These are phyloP conservation scores for Taurulus bubalis DNA, from an alignment of 2,113 vertebrate genomes.

Conservation along the genomic window DNA sequence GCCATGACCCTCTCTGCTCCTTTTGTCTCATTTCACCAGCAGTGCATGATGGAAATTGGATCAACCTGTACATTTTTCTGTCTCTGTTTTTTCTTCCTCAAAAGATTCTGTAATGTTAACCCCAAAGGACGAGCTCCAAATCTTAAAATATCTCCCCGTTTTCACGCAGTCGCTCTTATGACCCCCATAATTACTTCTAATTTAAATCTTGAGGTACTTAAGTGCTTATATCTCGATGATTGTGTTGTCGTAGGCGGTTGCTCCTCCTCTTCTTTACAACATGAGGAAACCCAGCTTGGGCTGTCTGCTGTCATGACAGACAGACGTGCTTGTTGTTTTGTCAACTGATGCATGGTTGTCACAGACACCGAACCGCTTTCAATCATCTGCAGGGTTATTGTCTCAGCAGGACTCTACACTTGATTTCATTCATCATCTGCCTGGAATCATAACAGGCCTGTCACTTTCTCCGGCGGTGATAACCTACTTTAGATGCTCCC, in stretches of 20 bases:
- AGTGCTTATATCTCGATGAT: no score
- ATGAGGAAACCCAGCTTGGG: no score
- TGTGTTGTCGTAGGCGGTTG: background rate
- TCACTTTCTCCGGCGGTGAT: slow-evolving; percentile 64
- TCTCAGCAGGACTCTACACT: slow-evolving; percentile 61
- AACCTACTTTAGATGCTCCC: slow-evolving; percentile 71
- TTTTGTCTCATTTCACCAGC: background rate
- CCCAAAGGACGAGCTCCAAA: background rate
- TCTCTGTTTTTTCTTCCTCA: no score
- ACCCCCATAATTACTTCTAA: no score
- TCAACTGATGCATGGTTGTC: slow-evolving; percentile 56
- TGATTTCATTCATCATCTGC: slow-evolving; percentile 73
- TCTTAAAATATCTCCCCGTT: background rate
- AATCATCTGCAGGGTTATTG: slow-evolving; percentile 67
- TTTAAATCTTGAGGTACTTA: background rate
- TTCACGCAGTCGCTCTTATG: background rate
- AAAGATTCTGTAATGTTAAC: background rate
- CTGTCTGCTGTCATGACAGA: no score
- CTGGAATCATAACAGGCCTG: slow-evolving; percentile 69
- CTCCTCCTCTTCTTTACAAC: background rate
- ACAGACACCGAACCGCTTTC: slow-evolving; percentile 40
- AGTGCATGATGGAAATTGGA: background rate
- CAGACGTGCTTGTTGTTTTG: slow-evolving; percentile 62
- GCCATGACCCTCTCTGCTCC: background rate
- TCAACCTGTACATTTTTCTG: background rate